Base-by-base conservation (phyloP, 2,888 invertebrate species). In the Micoletzkya japonica region DNA sequence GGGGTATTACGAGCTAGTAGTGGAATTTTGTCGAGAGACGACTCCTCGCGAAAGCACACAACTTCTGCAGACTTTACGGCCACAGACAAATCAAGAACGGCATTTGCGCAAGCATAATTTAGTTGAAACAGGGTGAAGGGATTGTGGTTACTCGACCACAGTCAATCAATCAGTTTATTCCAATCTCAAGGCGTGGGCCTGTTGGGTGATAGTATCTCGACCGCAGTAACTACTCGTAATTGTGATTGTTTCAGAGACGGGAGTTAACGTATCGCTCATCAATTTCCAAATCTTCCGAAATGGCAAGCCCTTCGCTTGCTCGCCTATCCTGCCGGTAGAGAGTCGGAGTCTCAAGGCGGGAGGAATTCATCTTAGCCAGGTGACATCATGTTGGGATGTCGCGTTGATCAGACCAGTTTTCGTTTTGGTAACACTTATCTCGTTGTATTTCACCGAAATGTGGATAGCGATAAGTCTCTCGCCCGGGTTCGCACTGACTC, bases 221-320 rank as follows among this genome's bases (percentile, higher is more conserved):
- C n/a, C n/a, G n/a, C n/a, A n/a, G n/a, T n/a, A n/a, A n/a, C n/a
- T n/a, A n/a, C n/a, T n/a, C n/a, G n/a, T n/a, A n/a, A n/a, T 60
- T n/a, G 28, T 39, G 10, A 10, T 14, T 44, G 20, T 54, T 63
- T 57, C 59, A 70, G 68, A 70, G 24, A 66, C 56, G 26, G 52
- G 63, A 17, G 70, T 72, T 34, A 76, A 78, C 56, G 74, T 74
- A 54, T 74, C 74, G 1, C 34, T 76, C 4, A 52, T 73, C 67
- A 71, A 72, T n/a, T 70, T 79, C 36, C 75, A 76, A 14, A 60
- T 79, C 20, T 78, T 74, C 32, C 68, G 72, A 17, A 73, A 73
- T 49, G 75, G 74, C 10, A 57, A 72, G 39, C 56, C 73, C 1
- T 79, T 78, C 58, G 76, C 77, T n/a, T 79, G 79, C 50, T 68